phyloP scores from a whole-genome alignment of 2,113 vertebrate species.

The chimpanzee (Pan troglodytes) region DNA sequence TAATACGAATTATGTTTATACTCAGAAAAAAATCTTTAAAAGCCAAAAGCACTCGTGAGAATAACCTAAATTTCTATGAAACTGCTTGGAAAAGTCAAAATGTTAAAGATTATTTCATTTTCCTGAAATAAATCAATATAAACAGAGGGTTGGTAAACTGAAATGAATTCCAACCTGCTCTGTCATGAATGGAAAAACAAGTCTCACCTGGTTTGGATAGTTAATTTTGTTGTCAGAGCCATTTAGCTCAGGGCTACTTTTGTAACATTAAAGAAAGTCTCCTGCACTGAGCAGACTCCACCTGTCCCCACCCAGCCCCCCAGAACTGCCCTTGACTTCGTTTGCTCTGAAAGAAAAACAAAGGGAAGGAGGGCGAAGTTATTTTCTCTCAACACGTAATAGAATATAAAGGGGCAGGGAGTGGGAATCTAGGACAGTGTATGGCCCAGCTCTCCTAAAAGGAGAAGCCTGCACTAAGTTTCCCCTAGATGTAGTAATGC shows the following conservation, averaged over 20 bases:
- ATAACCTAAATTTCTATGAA: background rate
- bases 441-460: background rate
- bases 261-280: background rate
- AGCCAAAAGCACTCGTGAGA: background rate
- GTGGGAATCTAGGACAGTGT: background rate
- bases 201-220: background rate
- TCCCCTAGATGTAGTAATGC: background rate
- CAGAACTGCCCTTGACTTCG: background rate
- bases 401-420: background rate
- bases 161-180: background rate
- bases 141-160: background rate
- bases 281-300: fast-evolving
- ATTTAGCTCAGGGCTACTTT: background rate
- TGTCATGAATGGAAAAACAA: background rate
- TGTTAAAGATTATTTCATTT: background rate
- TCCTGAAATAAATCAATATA: background rate
- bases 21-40: background rate
- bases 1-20: background rate
- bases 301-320: background rate
- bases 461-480: background rate
- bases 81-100: background rate
- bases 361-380: background rate
- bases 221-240: background rate
- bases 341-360: background rate
- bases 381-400: fast-evolving